A percentile compares a stretch with the other conserved stretches of the same genome.
Conservation (phyloP, 2,888 invertebrate genomes). For the Ennomos erosarius region DNA sequence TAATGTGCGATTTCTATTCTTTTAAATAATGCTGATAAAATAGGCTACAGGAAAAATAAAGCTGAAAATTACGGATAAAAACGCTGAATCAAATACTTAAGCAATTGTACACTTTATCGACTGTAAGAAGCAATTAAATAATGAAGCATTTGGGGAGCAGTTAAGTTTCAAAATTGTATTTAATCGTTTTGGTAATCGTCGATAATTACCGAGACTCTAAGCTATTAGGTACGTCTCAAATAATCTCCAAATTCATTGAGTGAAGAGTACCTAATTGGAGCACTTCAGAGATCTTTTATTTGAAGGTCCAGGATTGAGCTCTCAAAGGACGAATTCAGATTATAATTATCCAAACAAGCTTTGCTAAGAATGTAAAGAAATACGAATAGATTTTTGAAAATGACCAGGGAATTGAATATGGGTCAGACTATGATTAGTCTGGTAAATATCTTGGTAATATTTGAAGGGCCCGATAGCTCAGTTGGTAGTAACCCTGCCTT, state of each 20-base stretch:
- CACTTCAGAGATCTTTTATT: slow-evolving; percentile 6
- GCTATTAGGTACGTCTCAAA: slow-evolving; percentile 5
- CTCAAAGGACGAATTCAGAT: not conserved
- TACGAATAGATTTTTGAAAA: slow-evolving; percentile 2
- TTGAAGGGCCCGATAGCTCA: too few relatives aligned
- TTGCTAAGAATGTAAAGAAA: slow-evolving; percentile 1
- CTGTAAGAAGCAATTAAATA: slow-evolving; percentile 9
- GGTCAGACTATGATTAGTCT: not conserved
- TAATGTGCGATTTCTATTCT: too few relatives aligned
- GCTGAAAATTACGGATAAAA: not conserved
- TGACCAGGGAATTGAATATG: not conserved
- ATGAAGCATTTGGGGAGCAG: slow-evolving; percentile 9
- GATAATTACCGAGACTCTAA: slow-evolving; percentile 13
- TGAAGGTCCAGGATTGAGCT: not conserved
- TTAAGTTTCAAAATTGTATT: slow-evolving; percentile 13
- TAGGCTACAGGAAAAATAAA: too few relatives aligned
- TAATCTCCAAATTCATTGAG: slow-evolving; percentile 10
- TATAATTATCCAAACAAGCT: slow-evolving; percentile 5
- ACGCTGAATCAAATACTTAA: not conserved
- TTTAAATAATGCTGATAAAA: too few relatives aligned
- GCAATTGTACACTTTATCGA: not conserved
- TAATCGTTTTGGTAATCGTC: slow-evolving; percentile 18
- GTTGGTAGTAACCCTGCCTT: too few relatives aligned
- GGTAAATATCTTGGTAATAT: too few relatives aligned
- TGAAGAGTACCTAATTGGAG: slow-evolving; percentile 1